A percentile compares a stretch with the other conserved stretches of the same genome.
Conservation (phyloP, 1,140 invertebrate genomes). For the Piezodorus guildinii region DNA sequence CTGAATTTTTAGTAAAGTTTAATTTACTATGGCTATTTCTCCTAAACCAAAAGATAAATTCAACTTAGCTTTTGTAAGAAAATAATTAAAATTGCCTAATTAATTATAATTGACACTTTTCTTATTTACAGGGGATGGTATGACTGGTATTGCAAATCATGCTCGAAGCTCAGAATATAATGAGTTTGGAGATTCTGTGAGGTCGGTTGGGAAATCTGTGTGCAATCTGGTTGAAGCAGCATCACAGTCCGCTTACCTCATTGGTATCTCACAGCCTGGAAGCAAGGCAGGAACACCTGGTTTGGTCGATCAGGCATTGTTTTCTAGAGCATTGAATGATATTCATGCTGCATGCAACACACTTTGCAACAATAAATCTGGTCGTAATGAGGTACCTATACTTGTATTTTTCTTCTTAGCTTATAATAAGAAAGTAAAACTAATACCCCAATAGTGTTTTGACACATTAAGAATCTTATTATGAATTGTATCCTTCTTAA, state of each 20-base stretch:
- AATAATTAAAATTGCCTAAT: too few species aligned
- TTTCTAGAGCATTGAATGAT: slow-evolving; percentile 74
- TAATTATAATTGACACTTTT: not conserved
- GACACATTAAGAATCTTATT: too few species aligned
- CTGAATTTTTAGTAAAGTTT: too few species aligned
- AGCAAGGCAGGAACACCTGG: slow-evolving; percentile 84
- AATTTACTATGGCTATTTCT: too few species aligned
- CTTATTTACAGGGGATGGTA: slow-evolving; percentile 57
- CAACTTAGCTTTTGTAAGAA: too few species aligned
- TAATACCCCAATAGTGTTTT: too few species aligned
- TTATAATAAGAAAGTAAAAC: too few species aligned
- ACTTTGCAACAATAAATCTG: slow-evolving; percentile 59
- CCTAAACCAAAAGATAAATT: too few species aligned
- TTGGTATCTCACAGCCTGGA: slow-evolving; percentile 81
- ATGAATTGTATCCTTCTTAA: too few species aligned
- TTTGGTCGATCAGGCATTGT: slow-evolving; percentile 82
- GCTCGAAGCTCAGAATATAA: slow-evolving; percentile 81
- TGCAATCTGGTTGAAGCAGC: slow-evolving; percentile 88
- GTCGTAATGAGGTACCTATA: slow-evolving; percentile 57
- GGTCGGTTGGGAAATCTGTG: slow-evolving; percentile 72
- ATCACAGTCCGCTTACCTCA: slow-evolving; percentile 86
- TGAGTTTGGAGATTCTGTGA: slow-evolving; percentile 75
- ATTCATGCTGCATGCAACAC: slow-evolving; percentile 80
- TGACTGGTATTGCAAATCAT: slow-evolving; percentile 87
- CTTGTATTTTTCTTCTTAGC: not conserved